A percentile compares a stretch with the other conserved stretches of the same genome.
Evolutionary conservation across 2,888 invertebrate species (phyloP).

Genomic region (Coecobrya sp.): DNA sequence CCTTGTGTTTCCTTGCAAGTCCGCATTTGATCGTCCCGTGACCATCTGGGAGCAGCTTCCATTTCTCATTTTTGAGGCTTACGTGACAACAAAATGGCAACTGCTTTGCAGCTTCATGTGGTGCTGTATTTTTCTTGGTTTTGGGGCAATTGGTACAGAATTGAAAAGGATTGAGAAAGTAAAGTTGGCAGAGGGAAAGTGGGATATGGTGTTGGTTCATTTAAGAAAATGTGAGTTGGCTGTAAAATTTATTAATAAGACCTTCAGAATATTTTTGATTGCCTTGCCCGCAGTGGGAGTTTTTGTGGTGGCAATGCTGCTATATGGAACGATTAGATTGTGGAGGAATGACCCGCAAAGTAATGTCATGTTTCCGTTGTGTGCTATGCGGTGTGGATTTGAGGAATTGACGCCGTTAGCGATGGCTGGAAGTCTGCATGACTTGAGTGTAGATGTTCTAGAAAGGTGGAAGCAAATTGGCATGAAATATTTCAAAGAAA

Average conservation of each 20-base stretch:
- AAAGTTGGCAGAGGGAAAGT: too few relatives aligned
- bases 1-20: constrained; percentile 6
- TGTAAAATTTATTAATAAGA: too few relatives aligned
- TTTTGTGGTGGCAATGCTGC: too few relatives aligned
- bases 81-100: background rate
- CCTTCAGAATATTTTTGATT: too few relatives aligned
- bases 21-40: background rate
- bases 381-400: constrained; percentile 50
- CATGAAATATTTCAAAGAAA: background rate
- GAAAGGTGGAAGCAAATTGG: background rate
- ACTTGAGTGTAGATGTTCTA: background rate
- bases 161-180: too few relatives aligned
- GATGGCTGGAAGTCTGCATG: constrained; percentile 37
- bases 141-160: background rate
- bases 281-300: too few relatives aligned
- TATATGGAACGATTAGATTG: too few relatives aligned
- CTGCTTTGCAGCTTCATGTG: background rate
- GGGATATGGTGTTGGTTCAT: too few relatives aligned
- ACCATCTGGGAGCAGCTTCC: constrained; percentile 8
- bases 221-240: too few relatives aligned
- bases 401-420: constrained; percentile 28
- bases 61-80: constrained; percentile 7
- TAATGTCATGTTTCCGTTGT: constrained; percentile 47
- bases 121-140: background rate
- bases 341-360: too few relatives aligned